Evolutionary conservation across 2,888 invertebrate species (phyloP), one percentile per base, ranked within the genome.

Genomic region (Kryphioiulus occultus): DNA sequence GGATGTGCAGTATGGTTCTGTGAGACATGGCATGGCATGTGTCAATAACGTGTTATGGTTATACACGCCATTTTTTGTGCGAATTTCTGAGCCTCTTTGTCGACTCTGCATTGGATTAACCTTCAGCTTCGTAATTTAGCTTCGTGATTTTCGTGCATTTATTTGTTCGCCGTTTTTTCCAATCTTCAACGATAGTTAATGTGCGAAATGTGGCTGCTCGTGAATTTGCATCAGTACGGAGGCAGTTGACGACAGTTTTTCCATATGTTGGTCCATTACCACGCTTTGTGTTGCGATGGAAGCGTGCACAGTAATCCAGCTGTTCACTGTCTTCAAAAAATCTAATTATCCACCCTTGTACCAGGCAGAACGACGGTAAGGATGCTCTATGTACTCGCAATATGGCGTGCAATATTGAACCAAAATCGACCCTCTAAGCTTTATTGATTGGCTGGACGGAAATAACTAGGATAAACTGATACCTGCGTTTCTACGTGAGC

Each of bases 281-380:
- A 26, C 22, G 68, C 22, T 68, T 2, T 68, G 22, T 26, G 42
- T 9, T 15, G 85, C 47, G 44, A 86, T 86, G 86, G 86, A 86
- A 86, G 44, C 42, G 32, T 86, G 86, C 44, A 86, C 86, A 32
- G 86, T 53, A 47, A 44, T 86, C 32, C 86, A 86, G 47, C 44
- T 86, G 44, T 86, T 84, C 42, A 84, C 84, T 12, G 84, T 42
- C 42, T 84, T 86, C 86, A 86, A 53, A 86, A 86, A 53, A 86
- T 47, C 86, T 44, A 86, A 86, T 86, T 86, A 86, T 86, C 86
- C 86, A n/a, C 86, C 86, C 22, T 86, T 86, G 86, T 68, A 68
- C 78, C 86, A n/a, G 35, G 86, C 86, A n/a, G 35, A 86, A 86
- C 59, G 86, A 59, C 78, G 86, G 86, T 86, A 86, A 86, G 78